phyloP scores from a whole-genome alignment of 2,113 vertebrate species.

The Anguilla japonica region DNA sequence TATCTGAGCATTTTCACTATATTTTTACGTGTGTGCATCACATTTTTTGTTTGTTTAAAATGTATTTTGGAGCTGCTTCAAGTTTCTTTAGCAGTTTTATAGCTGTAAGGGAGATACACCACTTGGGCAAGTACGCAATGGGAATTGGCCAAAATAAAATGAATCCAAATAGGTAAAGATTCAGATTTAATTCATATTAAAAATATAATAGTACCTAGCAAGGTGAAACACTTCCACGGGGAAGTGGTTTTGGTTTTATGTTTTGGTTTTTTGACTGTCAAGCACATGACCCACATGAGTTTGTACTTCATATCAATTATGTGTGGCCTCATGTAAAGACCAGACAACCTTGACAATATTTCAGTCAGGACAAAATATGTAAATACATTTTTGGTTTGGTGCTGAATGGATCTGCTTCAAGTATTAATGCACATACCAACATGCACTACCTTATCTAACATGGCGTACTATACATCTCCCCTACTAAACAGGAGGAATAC shows the following conservation, averaged over 20 bases:
- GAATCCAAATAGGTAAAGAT: neutral
- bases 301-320: constrained; percentile 50
- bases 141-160: neutral
- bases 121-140: neutral
- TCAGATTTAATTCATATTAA: no score
- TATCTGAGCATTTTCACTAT: constrained; percentile 59
- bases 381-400: no score
- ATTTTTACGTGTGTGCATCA: constrained; percentile 25
- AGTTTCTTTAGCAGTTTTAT: neutral
- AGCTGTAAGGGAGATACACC: neutral
- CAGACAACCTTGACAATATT: constrained; percentile 46
- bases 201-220: no score
- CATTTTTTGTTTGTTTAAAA: constrained; percentile 8
- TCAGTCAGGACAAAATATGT: no score
- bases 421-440: no score
- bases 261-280: constrained; percentile 25
- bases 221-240: no score
- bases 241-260: no score
- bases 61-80: constrained; percentile 7
- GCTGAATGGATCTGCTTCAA: no score
- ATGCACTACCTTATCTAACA: no score
- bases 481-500: no score
- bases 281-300: constrained; percentile 51
- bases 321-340: constrained; percentile 38
- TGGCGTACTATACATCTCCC: no score